Evolutionary conservation across 2,888 invertebrate species (phyloP).

Genomic region (Aspidiotus rigidus): DNA sequence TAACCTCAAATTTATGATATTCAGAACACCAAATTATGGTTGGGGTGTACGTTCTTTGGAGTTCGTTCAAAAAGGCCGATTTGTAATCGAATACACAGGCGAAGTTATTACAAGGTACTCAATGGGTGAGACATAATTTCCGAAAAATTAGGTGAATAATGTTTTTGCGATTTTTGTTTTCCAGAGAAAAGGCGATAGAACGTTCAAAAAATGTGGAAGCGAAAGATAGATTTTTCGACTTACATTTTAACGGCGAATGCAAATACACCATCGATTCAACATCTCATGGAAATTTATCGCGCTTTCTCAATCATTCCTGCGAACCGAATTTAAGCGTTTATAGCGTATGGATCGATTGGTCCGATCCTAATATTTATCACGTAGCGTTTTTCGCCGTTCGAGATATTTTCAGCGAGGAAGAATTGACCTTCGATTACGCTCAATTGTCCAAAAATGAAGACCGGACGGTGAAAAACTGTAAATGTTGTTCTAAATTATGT

Average conservation of each 20-base stretch:
- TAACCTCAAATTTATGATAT: conserved; percentile 65
- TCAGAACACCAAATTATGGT: conserved; percentile 53
- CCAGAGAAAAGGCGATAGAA: conserved; percentile 65
- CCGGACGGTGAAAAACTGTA: not conserved
- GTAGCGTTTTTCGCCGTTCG: conserved; percentile 76
- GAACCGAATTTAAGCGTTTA: conserved; percentile 86
- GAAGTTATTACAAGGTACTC: conserved; percentile 62
- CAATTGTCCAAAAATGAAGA: not conserved
- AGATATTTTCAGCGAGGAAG: conserved; percentile 72
- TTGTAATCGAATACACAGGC: conserved; percentile 86
- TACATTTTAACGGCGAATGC: conserved; percentile 71
- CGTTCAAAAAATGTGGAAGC: not conserved
- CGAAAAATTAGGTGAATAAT: not conserved
- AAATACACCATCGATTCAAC: conserved; percentile 85
- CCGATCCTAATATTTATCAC: conserved; percentile 79
- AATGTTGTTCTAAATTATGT: not conserved
- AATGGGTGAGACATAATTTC: no score
- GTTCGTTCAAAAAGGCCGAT: conserved; percentile 66
- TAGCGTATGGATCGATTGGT: conserved; percentile 84
- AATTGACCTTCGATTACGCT: conserved; percentile 80
- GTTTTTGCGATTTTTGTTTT: not conserved
- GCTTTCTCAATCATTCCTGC: conserved; percentile 94
- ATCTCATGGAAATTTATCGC: conserved; percentile 76
- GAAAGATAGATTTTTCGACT: conserved; percentile 60
- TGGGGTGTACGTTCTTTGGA: conserved; percentile 85